Evolutionary conservation across 2,113 vertebrate genomes (phyloP).

Genomic region (Pelvicachromis taeniatus): DNA sequence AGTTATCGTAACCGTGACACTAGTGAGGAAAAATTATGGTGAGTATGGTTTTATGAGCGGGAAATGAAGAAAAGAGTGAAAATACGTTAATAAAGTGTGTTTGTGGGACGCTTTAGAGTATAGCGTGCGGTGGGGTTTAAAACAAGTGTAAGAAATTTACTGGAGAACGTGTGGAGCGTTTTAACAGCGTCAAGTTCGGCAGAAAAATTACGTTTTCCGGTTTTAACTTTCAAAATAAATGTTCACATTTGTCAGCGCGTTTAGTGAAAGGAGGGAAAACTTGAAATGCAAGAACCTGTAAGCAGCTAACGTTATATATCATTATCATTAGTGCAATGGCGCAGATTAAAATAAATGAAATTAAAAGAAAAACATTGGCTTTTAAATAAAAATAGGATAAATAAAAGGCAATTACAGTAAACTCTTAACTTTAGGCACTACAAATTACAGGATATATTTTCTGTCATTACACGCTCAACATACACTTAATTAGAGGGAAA

Average conservation of each 20-base stretch:
- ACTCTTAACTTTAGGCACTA: neutral
- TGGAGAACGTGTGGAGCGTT: neutral
- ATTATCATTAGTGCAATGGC: neutral
- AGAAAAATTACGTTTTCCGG: neutral
- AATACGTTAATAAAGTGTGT: neutral
- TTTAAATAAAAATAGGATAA: neutral
- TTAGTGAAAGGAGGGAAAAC: neutral
- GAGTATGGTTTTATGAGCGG: neutral
- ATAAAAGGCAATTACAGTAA: neutral
- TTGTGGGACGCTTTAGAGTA: accelerated
- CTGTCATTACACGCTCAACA: neutral
- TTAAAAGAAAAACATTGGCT: neutral
- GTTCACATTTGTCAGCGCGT: neutral
- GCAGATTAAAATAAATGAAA: neutral
- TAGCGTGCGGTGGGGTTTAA: neutral
- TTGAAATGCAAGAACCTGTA: neutral
- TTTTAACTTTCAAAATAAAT: slow-evolving; percentile 23
- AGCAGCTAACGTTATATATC: neutral
- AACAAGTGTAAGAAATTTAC: neutral
- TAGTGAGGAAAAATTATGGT: neutral
- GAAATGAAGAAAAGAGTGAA: neutral
- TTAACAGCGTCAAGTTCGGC: neutral
- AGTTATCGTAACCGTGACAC: neutral
- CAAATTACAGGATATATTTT: neutral
- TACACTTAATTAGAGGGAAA: neutral